Base-by-base conservation (phyloP, 2,888 invertebrate species). In the Harmothoe impar region DNA sequence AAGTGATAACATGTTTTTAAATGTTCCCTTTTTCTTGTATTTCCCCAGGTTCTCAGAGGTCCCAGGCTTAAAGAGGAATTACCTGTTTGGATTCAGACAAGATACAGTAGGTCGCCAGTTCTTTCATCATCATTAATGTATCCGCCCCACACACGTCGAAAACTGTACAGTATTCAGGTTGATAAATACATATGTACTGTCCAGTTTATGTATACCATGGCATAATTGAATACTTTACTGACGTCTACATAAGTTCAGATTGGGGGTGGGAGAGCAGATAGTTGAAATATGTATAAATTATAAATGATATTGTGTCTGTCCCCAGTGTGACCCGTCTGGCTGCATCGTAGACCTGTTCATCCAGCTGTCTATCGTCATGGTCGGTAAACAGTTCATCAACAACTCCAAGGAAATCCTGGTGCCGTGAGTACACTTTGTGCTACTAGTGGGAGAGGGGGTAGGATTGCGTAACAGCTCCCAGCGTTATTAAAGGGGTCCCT, bases 341-440 rank as follows among this genome's bases (percentile, higher is more conserved):
- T 99, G 99, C 95, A 96, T 99, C 81, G 97, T 98, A 92, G 99
- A 99, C 96, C 96, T 99, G 12, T 98, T 98, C 92, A 98, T 99
- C 94, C 99, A 99, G 95, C 96, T 99, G 91, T 98, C 97, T 62
- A 98, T 99, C 94, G 98, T 99, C 93, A 99, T 99, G 99, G 97
- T 99, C 89, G 99, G 99, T 90, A 99, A 99, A 96, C 99, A 99
- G 96, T 97, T 98, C 86, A 97, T 99, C 96, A 98, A 98, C 96
- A 98, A 98, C 10, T 96, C 98, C 89, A 96, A 98, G 88, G 99
- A 99, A 96, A 97, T 98, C 97, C 23, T 92, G 91, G 97, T 98
- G 96, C 99, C 99, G 97, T 97, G 96, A 97, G 97, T 97, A 93
- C 29, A 51, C 10, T n/a, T n/a, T n/a, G 54, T n/a, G n/a, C n/a